Base-by-base conservation (phyloP, 2,888 invertebrate genomes). In the Nymphalis urticae region DNA sequence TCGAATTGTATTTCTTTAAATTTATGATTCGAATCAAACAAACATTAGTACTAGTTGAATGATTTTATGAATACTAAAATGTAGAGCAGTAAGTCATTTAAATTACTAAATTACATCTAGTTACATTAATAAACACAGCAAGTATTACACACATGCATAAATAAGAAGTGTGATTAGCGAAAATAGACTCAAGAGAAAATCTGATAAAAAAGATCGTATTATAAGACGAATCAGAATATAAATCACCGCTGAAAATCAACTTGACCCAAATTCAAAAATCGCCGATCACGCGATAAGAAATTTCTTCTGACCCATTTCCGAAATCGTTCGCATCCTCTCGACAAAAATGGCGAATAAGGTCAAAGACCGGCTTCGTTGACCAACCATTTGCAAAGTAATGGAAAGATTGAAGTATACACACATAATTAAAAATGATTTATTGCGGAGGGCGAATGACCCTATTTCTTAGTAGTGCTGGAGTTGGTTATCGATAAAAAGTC, bases 351-450 rank as follows among this genome's bases (percentile, higher is more conserved):
- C 78, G 79, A 84, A 81, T 71, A 77, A 78, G 86, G 82, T 85
- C 86, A 83, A 78, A 78, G 85, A 83, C 85, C 88, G 74, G 75
- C 84, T 73, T 75, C 50, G 50, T 50, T 56, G 32, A 56, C 56
- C 56, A 56, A 56, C 56, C 56, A 56, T 61, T 53, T 47, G 60
- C 60, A 53, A 84, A 53, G 24, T 24, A 53, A 88, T 89, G 86
- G 83, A 83, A 87, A 85, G 86, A 91, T 90, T 89, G 88, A 85
- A 86, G 85, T 84, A 85, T 85, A 85, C 82, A 80, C 83, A 88
- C 85, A 90, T 80, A 92, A 92, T 91, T 92, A 92, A 92, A 91
- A 92, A 90, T 90, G 89, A 90, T 87, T 90, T 89, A 89, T 87
- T 81, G 82, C 78, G 77, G 87, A 85, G 85, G 91, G 91, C 85